These are phyloP conservation scores for Diogma glabrata DNA, from an alignment of 2,888 invertebrate species.

Conservation along the genomic window DNA sequence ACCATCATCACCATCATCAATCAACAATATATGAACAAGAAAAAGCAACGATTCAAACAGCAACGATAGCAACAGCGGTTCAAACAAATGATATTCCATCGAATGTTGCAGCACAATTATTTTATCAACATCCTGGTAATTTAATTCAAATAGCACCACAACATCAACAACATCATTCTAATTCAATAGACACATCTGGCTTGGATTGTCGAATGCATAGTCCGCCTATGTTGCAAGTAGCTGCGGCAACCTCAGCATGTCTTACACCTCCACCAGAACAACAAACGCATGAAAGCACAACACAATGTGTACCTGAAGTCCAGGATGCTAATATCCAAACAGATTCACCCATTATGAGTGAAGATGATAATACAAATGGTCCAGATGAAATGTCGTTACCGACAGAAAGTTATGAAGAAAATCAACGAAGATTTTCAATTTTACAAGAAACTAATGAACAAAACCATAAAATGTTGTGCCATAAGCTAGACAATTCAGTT, in stretches of 20 bases:
- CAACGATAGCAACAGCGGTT: slow-evolving; percentile 19
- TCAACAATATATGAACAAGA: slow-evolving; percentile 24
- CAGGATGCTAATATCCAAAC: slow-evolving; percentile 78
- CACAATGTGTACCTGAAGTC: slow-evolving; percentile 40
- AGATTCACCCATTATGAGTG: slow-evolving; percentile 57
- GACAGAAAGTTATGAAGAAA: slow-evolving; percentile 5
- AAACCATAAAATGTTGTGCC: neutral
- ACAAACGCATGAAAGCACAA: slow-evolving; percentile 20
- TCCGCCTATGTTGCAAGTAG: slow-evolving; percentile 12
- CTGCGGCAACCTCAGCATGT: slow-evolving; percentile 19
- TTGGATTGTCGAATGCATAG: slow-evolving; percentile 8
- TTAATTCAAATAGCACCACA: slow-evolving; percentile 19
- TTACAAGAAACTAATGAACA: slow-evolving; percentile 2
- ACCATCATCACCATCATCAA: slow-evolving; percentile 21
- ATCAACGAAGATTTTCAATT: too few relatives aligned
- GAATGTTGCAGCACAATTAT: slow-evolving; percentile 18
- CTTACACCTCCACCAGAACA: slow-evolving; percentile 52
- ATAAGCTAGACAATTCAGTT: slow-evolving; percentile 10
- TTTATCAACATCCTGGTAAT: slow-evolving; percentile 19
- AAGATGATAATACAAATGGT: slow-evolving; percentile 44
- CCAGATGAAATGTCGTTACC: slow-evolving; percentile 18
- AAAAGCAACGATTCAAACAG: slow-evolving; percentile 21
- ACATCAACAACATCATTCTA: slow-evolving; percentile 4
- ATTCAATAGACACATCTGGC: neutral
- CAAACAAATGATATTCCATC: slow-evolving; percentile 20